Base-by-base conservation (phyloP, 2,113 vertebrate genomes). In the Colius striatus region DNA sequence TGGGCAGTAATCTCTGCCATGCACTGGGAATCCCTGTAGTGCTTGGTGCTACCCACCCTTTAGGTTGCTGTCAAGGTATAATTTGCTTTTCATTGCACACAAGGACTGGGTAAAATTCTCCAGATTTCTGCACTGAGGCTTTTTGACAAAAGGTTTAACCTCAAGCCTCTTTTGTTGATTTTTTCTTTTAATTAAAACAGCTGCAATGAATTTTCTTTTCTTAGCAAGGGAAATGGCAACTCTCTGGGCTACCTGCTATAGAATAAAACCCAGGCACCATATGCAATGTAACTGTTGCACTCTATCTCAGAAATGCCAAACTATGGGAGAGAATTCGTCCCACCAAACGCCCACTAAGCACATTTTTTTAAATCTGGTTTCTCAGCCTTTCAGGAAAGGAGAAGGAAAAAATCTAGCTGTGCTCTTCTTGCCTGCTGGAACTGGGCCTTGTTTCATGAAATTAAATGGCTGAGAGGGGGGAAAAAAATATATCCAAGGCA, bases 311-410 rank as follows among this genome's bases (percentile, higher is more conserved):
- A 96, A 95, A 96, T 92, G 97, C 95, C 71, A 38, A 97, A 89
- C 94, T 61, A 79, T n/a, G 67, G 94, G 95, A 96, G 87, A 97
- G 93, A 97, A 88, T 96, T 94, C 97, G 47, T 95, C 97, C 96
- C 94, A 95, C 96, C 89, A 84, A 96, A 97, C 97, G 88, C 98
- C 98, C 97, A 98, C 97, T 67, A 91, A 97, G 90, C 92, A 92
- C 97, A 97, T 96, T 97, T 98, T 98, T 97, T 97, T 75, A 96
- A 95, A 97, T 94, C 96, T 89, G 75, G 91, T 97, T 97, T 96
- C 97, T 94, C 96, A 97, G 96, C 88, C 97, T 97, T 94, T 96
- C 96, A 97, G 96, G 96, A 96, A 97, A 97, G 95, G 90, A 97
- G 95, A 97, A 96, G 96, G 82, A 91, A 92, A 91, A 92, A 97